Evolutionary conservation across 1,140 invertebrate genomes (phyloP).

Genomic region (Hermetia illucens): DNA sequence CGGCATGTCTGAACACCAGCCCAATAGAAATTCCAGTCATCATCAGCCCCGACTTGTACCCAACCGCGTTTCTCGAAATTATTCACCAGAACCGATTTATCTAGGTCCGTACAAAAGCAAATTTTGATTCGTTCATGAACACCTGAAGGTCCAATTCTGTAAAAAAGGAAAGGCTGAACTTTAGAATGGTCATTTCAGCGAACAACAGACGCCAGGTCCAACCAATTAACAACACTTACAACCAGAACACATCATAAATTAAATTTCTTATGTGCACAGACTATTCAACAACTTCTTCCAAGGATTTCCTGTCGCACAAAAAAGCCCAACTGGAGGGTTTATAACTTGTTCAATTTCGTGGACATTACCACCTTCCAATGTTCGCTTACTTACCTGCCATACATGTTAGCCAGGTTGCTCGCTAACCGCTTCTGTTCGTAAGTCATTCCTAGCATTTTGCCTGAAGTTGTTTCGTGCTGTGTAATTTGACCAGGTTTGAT

Average conservation of each 20-base stretch:
- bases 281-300: too few species aligned
- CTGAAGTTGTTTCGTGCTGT: neutral
- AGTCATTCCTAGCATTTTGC: conserved; percentile 3
- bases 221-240: conserved; percentile 1
- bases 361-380: neutral
- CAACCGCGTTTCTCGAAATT: conserved; percentile 91
- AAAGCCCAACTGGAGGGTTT: too few species aligned
- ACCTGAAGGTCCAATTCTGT: conserved; percentile 2
- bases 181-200: neutral
- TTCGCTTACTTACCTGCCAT: conserved; percentile 6
- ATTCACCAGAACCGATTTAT: conserved; percentile 86
- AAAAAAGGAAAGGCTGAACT: conserved; percentile 1
- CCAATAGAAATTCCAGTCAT: conserved; percentile 97
- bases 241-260: neutral
- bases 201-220: neutral
- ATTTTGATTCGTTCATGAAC: conserved; percentile 41
- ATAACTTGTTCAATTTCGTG: too few species aligned
- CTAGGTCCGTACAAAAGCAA: conserved; percentile 80
- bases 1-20: conserved; percentile 78
- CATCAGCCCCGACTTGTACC: conserved; percentile 78
- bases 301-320: too few species aligned
- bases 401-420: conserved; percentile 6
- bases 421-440: conserved; percentile 1
- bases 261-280: neutral
- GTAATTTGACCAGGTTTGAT: too few species aligned